phyloP scores from a whole-genome alignment of 1,140 invertebrate genomes.

The Hydropsyche tenuis region DNA sequence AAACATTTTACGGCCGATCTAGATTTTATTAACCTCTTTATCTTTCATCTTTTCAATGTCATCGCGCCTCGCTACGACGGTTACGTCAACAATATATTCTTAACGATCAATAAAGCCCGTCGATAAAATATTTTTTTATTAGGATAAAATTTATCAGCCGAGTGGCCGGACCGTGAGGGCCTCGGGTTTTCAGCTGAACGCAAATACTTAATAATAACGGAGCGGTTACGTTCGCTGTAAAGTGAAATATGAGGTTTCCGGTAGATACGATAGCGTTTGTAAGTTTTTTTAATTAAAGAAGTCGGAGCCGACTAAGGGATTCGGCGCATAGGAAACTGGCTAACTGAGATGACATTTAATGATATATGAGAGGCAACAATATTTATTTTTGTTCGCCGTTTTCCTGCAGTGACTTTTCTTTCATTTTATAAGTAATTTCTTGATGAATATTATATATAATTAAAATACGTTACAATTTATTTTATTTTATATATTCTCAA shows the following conservation, averaged over 20 bases:
- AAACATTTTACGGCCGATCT: neutral
- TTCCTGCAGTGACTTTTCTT: neutral
- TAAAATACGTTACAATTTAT: no score
- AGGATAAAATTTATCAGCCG: neutral
- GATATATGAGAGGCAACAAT: conserved; percentile 5
- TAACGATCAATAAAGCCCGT: conserved; percentile 3
- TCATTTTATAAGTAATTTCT: neutral
- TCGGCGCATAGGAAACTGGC: conserved; percentile 16
- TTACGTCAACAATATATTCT: conserved; percentile 18
- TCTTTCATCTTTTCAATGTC: conserved; percentile 9
- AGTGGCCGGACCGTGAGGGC: no score
- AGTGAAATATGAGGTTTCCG: conserved; percentile 25
- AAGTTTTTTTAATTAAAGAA: conserved; percentile 28
- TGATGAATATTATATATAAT: no score
- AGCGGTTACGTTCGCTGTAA: neutral
- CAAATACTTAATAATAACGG: no score
- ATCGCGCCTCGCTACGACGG: neutral
- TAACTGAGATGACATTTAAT: conserved; percentile 17
- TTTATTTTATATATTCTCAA: no score
- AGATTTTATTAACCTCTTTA: conserved; percentile 26
- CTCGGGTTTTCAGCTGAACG: no score
- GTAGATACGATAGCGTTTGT: conserved; percentile 15
- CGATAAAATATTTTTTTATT: conserved; percentile 14
- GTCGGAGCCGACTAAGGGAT: neutral
- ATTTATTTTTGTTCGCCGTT: neutral